phyloP scores from a whole-genome alignment of 2,113 vertebrate species.

The Sphaerodactylus townsendi region DNA sequence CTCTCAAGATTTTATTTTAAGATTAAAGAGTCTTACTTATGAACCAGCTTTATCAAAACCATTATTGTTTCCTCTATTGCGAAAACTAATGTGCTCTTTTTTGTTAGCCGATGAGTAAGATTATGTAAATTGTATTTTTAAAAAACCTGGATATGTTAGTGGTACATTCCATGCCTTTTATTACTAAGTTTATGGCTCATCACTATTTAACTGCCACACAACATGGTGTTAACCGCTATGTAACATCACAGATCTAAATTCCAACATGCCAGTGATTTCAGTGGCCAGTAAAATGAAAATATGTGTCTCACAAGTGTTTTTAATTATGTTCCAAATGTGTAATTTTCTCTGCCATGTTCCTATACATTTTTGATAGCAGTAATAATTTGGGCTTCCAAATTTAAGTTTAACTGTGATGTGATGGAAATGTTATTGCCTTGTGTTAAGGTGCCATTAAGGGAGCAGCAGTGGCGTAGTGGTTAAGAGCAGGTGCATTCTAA shows the following conservation, averaged over 20 bases:
- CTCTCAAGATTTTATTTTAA: too few species aligned
- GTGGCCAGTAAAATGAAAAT: constrained; percentile 66
- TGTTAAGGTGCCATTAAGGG: too few species aligned
- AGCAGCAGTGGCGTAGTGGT: too few species aligned
- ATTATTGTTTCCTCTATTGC: too few species aligned
- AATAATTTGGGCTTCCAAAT: constrained; percentile 53
- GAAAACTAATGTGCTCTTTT: constrained; percentile 40
- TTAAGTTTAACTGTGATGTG: constrained; percentile 33
- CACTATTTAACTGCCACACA: constrained; percentile 63
- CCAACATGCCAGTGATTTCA: constrained; percentile 64
- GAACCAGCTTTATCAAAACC: too few species aligned
- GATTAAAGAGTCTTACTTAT: too few species aligned
- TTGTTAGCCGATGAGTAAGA: constrained; percentile 44
- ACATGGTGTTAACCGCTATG: constrained; percentile 58
- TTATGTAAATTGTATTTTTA: constrained; percentile 52
- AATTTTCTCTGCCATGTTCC: constrained; percentile 46
- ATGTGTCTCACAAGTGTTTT: constrained; percentile 63
- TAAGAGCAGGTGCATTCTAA: too few species aligned
- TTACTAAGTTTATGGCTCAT: constrained; percentile 61
- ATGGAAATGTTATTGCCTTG: neutral
- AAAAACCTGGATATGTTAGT: constrained; percentile 61
- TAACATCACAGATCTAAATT: constrained; percentile 60
- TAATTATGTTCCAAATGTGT: constrained; percentile 62
- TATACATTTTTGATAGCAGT: constrained; percentile 49
- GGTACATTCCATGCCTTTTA: constrained; percentile 63